These are phyloP conservation scores for Prolemur simus DNA, from an alignment of 2,113 vertebrate species.

Conservation along the genomic window DNA sequence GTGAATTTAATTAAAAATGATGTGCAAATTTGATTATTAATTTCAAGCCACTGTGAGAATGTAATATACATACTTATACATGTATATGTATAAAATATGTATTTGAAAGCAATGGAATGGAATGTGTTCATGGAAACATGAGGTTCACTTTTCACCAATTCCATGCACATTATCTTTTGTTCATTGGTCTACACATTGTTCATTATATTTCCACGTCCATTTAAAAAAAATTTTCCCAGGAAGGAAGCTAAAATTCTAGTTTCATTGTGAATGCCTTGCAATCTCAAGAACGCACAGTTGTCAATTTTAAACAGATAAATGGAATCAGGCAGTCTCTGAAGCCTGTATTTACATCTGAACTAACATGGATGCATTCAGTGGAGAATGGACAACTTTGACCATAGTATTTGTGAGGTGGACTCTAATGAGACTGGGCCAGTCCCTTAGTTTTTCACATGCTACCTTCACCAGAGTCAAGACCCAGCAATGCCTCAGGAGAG, in stretches of 20 bases:
- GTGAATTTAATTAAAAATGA: conserved; percentile 74
- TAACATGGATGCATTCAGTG: not conserved
- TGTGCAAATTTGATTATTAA: conserved; percentile 71
- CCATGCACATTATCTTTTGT: conserved; percentile 31
- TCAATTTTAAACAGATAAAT: not conserved
- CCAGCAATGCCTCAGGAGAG: not conserved
- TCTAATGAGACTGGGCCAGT: not conserved
- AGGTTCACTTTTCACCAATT: conserved; percentile 41
- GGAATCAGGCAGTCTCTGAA: not conserved
- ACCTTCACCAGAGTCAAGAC: not conserved
- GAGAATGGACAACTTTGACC: not conserved
- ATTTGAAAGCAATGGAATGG: conserved; percentile 42
- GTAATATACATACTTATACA: not conserved
- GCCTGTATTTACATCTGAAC: conserved; percentile 39
- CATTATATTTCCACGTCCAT: conserved; percentile 24
- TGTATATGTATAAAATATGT: not conserved
- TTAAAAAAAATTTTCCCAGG: not conserved
- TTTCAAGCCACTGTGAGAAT: conserved; percentile 59
- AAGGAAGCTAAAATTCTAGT: conserved; percentile 31
- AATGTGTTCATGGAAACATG: conserved; percentile 55
- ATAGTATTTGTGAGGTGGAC: not conserved
- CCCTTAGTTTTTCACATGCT: not conserved
- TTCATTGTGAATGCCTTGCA: not conserved
- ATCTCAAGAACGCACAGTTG: not conserved
- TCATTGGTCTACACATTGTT: conserved; percentile 11